Conservation (phyloP, 2,113 vertebrate genomes). For the Cyprinus carpio region DNA sequence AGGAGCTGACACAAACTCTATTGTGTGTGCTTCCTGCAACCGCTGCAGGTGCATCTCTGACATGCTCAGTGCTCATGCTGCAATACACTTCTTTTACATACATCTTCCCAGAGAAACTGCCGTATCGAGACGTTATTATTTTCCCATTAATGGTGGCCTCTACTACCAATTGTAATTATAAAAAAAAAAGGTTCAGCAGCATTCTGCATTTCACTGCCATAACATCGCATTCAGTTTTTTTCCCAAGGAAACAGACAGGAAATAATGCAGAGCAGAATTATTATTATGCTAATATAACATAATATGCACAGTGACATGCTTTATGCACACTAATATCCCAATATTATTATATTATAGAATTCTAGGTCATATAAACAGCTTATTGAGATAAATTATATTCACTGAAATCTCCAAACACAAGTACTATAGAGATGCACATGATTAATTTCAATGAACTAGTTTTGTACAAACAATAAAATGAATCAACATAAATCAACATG, state of each 20-base stretch:
- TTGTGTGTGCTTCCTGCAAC: slow-evolving; percentile 45
- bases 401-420: background rate
- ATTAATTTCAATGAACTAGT: background rate
- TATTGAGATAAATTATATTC: background rate
- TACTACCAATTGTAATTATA: background rate
- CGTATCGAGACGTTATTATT: background rate
- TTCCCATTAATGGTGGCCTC: too few species aligned
- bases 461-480: background rate
- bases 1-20: slow-evolving; percentile 45
- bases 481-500: background rate
- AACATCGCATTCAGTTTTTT: background rate
- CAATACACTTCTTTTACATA: background rate
- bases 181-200: background rate
- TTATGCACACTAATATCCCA: background rate
- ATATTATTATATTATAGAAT: background rate
- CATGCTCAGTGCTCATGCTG: too few species aligned
- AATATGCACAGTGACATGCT: background rate
- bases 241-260: background rate
- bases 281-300: background rate
- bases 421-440: background rate
- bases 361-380: background rate
- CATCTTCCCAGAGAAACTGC: background rate
- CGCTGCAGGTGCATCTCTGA: too few species aligned
- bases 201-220: background rate
- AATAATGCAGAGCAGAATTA: background rate